Evolutionary conservation across 2,113 vertebrate species (phyloP).

Genomic region (Oreochromis aureus): DNA sequence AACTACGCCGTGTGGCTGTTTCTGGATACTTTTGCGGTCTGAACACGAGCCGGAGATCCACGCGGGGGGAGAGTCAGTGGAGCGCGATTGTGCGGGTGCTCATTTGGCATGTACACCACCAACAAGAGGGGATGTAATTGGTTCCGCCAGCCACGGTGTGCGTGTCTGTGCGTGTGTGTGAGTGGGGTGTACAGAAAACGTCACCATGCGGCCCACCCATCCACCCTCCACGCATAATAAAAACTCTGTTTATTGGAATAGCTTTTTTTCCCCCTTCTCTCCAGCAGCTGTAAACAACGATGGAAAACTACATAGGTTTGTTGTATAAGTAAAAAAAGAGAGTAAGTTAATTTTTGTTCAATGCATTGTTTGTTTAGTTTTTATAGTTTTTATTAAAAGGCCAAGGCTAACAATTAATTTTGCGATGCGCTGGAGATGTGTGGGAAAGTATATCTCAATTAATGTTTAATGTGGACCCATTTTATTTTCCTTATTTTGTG

Average conservation of each 20-base stretch:
- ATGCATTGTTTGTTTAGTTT: background rate
- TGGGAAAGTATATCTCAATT: background rate
- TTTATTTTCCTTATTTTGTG: background rate
- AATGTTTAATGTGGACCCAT: background rate
- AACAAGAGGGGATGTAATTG: constrained; percentile 39
- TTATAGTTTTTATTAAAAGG: background rate
- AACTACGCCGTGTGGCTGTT: background rate
- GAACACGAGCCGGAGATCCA: background rate
- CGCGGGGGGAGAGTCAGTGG: background rate
- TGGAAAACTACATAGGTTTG: background rate
- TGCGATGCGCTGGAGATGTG: background rate
- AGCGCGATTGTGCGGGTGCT: background rate
- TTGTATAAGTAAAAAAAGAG: background rate
- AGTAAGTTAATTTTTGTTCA: background rate
- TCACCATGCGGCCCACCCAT: constrained; percentile 26
- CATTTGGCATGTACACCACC: constrained; percentile 4
- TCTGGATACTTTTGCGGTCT: background rate
- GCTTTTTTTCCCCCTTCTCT: fast-evolving
- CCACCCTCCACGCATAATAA: background rate
- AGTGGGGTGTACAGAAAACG: constrained; percentile 7
- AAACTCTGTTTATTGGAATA: background rate
- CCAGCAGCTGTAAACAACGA: background rate
- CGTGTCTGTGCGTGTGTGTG: constrained; percentile 6
- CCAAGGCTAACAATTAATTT: background rate
- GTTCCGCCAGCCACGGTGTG: constrained; percentile 43